phyloP scores from a whole-genome alignment of 1,140 invertebrate species.

The Drosophila bipectinata region DNA sequence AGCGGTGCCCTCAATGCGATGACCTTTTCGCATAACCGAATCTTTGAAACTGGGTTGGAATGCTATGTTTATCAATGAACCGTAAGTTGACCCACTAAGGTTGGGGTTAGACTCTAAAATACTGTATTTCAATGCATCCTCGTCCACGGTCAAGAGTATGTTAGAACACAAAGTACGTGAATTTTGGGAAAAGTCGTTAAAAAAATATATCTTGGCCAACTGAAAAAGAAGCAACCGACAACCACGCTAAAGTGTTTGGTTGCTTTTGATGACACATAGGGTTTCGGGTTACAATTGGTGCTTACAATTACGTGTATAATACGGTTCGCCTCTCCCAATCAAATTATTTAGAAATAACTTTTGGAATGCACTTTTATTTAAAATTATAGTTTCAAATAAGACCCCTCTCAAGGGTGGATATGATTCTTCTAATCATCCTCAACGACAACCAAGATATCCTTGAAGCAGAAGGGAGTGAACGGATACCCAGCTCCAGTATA shows the following conservation, averaged over 20 bases:
- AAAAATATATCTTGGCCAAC: neutral
- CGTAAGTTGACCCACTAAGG: conserved; percentile 51
- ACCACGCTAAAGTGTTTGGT: neutral
- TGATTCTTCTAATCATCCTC: conserved; percentile 56
- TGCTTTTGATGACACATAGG: neutral
- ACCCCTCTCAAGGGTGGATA: neutral
- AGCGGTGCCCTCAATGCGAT: conserved; percentile 73
- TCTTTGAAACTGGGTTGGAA: conserved; percentile 56
- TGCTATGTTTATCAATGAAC: conserved; percentile 71
- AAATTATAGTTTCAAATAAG: neutral
- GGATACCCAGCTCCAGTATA: conserved; percentile 94
- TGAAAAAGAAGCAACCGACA: neutral
- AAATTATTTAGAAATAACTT: neutral
- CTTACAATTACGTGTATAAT: neutral
- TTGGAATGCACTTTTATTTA: conserved; percentile 1
- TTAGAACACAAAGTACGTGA: conserved; percentile 5
- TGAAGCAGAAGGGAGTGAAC: conserved; percentile 97
- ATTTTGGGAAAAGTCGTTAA: neutral
- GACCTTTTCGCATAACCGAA: conserved; percentile 62
- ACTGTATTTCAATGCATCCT: conserved; percentile 14
- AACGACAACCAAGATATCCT: conserved; percentile 89
- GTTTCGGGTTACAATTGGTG: neutral
- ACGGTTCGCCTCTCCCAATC: neutral
- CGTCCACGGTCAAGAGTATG: conserved; percentile 18
- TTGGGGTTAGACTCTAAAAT: conserved; percentile 19